Percentiles rank a stretch among this genome's conserved stretches.
Conservation (phyloP, 2,888 invertebrate species). For the Drosophila putrida region DNA sequence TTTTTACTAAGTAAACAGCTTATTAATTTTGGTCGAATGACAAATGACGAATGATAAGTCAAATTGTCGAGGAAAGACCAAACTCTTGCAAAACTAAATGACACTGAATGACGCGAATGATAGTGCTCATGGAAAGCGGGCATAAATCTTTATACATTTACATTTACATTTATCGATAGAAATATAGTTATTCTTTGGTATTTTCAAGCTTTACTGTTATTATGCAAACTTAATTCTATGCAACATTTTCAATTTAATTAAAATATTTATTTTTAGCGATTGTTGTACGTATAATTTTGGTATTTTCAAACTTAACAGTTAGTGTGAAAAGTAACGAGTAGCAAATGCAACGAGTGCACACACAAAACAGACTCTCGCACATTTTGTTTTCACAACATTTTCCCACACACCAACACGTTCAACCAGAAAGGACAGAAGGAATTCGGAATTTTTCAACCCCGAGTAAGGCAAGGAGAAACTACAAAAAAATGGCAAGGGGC, state of each 20-base stretch:
- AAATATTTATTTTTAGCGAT: neutral
- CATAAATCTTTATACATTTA: neutral
- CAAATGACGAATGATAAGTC: too few species aligned
- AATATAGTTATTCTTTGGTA: neutral
- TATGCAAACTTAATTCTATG: too few species aligned
- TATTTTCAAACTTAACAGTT: conserved; percentile 4
- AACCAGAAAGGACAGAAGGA: conserved; percentile 20
- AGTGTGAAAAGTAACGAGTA: neutral
- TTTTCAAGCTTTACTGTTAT: neutral
- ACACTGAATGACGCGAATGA: too few species aligned
- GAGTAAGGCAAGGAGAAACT: conserved; percentile 22
- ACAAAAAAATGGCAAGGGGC: conserved; percentile 46
- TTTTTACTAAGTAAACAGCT: too few species aligned
- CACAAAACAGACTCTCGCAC: neutral
- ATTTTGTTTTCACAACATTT: conserved; percentile 1
- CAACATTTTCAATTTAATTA: neutral
- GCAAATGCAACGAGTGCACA: neutral
- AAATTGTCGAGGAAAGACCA: too few species aligned
- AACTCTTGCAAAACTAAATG: too few species aligned
- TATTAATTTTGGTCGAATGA: too few species aligned
- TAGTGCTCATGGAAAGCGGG: too few species aligned
- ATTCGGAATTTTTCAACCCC: conserved; percentile 63
- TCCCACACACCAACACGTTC: conserved; percentile 8
- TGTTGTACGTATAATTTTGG: neutral
- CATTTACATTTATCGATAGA: neutral